A percentile compares a stretch with the other conserved stretches of the same genome.
phyloP scores from a whole-genome alignment of 2,797 vertebrate species.

The Sibirionetta formosa region DNA sequence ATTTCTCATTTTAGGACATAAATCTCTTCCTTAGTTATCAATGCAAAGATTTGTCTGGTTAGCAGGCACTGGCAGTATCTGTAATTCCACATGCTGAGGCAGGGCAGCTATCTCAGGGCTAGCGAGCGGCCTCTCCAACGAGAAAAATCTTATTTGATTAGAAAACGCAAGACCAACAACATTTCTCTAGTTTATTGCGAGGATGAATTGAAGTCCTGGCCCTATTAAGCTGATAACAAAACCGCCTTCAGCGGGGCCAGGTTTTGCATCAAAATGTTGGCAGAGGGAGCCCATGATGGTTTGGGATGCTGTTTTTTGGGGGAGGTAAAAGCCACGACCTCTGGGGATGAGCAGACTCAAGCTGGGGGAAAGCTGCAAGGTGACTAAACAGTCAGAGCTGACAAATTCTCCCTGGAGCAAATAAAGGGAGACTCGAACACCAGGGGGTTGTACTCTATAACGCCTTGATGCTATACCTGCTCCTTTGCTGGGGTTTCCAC shows the following conservation, averaged over 20 bases:
- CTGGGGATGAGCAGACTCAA: neutral
- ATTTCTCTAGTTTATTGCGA: conserved; percentile 60
- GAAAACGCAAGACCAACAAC: conserved; percentile 25
- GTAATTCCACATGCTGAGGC: conserved; percentile 33
- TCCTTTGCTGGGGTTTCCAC: neutral
- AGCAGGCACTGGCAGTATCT: conserved; percentile 17
- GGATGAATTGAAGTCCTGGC: conserved; percentile 62
- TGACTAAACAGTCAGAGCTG: neutral
- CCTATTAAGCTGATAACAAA: conserved; percentile 65
- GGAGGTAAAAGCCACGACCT: neutral
- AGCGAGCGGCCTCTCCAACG: neutral
- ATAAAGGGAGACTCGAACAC: neutral
- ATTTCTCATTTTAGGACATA: conserved; percentile 52
- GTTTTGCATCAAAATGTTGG: neutral
- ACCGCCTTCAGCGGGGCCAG: neutral
- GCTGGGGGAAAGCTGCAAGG: neutral
- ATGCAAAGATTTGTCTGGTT: conserved; percentile 61
- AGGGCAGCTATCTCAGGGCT: neutral
- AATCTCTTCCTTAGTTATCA: conserved; percentile 63
- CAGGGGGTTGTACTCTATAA: rapidly evolving
- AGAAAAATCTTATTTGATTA: conserved; percentile 43
- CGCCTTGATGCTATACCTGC: rapidly evolving
- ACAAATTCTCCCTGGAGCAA: neutral
- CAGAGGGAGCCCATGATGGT: neutral
- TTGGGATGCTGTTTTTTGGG: neutral